Base-by-base conservation (phyloP, 2,888 invertebrate genomes). In the Mimachlamys varia region DNA sequence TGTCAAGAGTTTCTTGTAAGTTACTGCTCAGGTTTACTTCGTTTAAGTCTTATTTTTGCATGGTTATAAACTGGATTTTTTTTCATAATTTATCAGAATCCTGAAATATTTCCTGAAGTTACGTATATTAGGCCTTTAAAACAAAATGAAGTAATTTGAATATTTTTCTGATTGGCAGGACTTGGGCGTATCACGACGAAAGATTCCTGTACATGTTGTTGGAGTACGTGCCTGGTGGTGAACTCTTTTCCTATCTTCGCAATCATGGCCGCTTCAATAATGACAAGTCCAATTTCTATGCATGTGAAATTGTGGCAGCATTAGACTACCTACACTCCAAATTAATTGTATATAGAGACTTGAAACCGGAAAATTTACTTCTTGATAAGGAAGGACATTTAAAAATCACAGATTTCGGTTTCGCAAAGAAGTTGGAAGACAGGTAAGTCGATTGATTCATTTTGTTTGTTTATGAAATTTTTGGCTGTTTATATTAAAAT, bases 381-480 rank as follows among this genome's bases (percentile, higher is more conserved):
- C 97, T 99, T 89, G 99, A 99, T 95, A 98, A 97, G 93, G 98
- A 99, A 94, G 99, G 99, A 0, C 99, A 99, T 97, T 97, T 99
- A 95, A 99, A 99, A 97, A 98, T 99, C 95, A 99, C 99, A 15
- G 99, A 99, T 97, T 99, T 99, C 96, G 99, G 99, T 19, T 99
- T 99, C 96, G 99, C 99, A 88, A 99, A 99, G 97, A 98, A 98
- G 95, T 97, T 99, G 88, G 98, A 98, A 1, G 99, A 99, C 97
- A 98, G 98, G 98, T 98, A 94, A 92, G 95, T 92, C 37, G n/a
- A 53, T 2, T 62, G 33, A 62, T 37, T 53, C 0, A 19, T 17
- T 55, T 50, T 38, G 44, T 44, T 88, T 13, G n/a, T 88, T 88
- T 27, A 3, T 44, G 22, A 38, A 88, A 49, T 0, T 88, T 49